Base-by-base conservation (phyloP, 2,888 invertebrate genomes). In the Cheilosia scutellata region DNA sequence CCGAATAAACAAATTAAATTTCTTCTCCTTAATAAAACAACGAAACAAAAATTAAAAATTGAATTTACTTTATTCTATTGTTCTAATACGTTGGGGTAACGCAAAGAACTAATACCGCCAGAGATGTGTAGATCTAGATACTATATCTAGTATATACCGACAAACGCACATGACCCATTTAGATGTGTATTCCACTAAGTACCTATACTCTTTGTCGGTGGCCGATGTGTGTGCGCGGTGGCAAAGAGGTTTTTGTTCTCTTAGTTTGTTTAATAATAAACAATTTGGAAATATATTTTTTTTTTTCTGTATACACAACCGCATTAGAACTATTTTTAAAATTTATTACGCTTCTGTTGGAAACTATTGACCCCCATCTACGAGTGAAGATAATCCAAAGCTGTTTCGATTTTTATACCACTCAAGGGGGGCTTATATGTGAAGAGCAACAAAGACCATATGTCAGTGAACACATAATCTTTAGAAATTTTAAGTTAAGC, bases 241-340 rank as follows among this genome's bases (percentile, higher is more conserved):
- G 53, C 53, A 66, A 53, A 51, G 27, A 51, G n/a, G 27, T 55
- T 29, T 42, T 31, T 31, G 11, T 37, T 37, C 37, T 37, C 11
- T 37, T 4, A 37, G 37, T 37, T 37, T 63, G 62, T 74, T 63
- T 74, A 72, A 60, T 62, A 62, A 72, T 72, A 72, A 72, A 72
- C 72, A 62, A 53, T 72, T 72, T 72, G 29, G 20, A 62, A 62
- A 62, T 42, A 58, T 0, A 57, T 44, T 68, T 68, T 16, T 25
- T 33, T 33, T 11, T 11, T 37, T 2, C 37, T 33, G 25, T 31
- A 9, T 37, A 49, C 20, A 31, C 16, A 47, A 6, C 33, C 70
- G 29, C 16, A 51, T n/a, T 47, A 11, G 58, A 71, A 33, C 33
- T 47, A 31, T 47, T 58, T 58, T 44, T 49, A 27, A 47, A n/a